These are phyloP conservation scores for Ips nitidus DNA, from an alignment of 1,140 invertebrate species.

Conservation along the genomic window DNA sequence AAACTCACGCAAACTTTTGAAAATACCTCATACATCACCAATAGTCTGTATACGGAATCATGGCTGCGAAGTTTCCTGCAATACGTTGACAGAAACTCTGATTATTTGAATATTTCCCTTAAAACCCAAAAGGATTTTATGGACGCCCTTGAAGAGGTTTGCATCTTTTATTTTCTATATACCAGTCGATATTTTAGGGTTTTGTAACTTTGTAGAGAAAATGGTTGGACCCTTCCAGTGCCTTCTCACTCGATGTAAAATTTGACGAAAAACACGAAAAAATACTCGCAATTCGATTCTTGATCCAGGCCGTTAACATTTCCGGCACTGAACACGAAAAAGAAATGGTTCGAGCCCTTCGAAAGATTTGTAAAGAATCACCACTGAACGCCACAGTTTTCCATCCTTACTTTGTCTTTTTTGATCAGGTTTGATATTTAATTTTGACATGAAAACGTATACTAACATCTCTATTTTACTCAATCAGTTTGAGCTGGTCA, in stretches of 20 bases:
- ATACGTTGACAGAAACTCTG: conserved; percentile 74
- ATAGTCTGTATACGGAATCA: conserved; percentile 82
- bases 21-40: conserved; percentile 76
- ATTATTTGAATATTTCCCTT: conserved; percentile 74
- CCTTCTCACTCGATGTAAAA: conserved; percentile 81
- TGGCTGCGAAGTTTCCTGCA: conserved; percentile 85
- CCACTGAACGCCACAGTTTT: conserved; percentile 86
- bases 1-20: conserved; percentile 78
- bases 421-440: conserved; percentile 71
- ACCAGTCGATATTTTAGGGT: no score
- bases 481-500: conserved; percentile 82
- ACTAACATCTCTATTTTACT: conserved; percentile 46
- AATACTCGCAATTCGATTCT: conserved; percentile 81
- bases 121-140: conserved; percentile 74
- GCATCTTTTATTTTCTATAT: no score
- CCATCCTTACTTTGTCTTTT: conserved; percentile 94
- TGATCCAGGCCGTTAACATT: conserved; percentile 88
- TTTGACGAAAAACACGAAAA: conserved; percentile 72
- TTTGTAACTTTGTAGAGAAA: conserved; percentile 55
- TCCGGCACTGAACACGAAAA: conserved; percentile 88
- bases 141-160: conserved; percentile 70
- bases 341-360: conserved; percentile 82
- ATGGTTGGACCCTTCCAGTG: conserved; percentile 72
- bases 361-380: conserved; percentile 76
- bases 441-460: background rate